Evolutionary conservation across 2,797 vertebrate genomes (phyloP).

Genomic region (Notolabrus celidotus): DNA sequence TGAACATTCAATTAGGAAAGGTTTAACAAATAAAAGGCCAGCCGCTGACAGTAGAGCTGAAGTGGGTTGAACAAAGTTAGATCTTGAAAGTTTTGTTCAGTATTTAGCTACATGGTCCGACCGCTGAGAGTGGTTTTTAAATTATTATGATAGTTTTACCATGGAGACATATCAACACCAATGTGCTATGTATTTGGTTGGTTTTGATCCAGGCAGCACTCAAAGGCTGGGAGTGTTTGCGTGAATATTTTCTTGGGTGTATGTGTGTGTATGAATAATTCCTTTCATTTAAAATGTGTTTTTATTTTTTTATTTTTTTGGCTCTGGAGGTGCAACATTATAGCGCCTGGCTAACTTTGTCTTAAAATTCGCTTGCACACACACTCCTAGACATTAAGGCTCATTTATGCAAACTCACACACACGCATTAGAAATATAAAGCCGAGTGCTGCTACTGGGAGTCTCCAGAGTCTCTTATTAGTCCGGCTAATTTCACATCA

Average conservation of each 20-base stretch:
- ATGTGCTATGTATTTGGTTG: neutral
- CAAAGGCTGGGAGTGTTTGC: constrained; percentile 28
- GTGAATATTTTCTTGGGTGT: constrained; percentile 19
- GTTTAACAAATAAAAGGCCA: neutral
- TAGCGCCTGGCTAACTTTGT: constrained; percentile 11
- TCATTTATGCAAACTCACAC: constrained; percentile 46
- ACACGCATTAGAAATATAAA: constrained; percentile 42
- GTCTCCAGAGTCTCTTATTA: constrained; percentile 73
- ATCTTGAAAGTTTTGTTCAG: constrained; percentile 15
- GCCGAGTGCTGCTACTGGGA: constrained; percentile 36
- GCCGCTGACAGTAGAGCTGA: neutral
- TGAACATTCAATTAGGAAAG: constrained; percentile 23
- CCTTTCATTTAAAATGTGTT: constrained; percentile 22
- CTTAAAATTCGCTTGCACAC: constrained; percentile 8
- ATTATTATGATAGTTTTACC: constrained; percentile 14
- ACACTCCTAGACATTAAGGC: constrained; percentile 8
- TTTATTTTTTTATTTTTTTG: neutral
- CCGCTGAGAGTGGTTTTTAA: neutral
- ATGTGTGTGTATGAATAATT: constrained; percentile 44
- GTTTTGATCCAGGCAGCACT: constrained; percentile 39
- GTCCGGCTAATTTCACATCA: constrained; percentile 74
- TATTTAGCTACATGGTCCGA: neutral
- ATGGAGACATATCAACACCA: constrained; percentile 19
- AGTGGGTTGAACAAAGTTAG: neutral
- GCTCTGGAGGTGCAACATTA: constrained; percentile 19